Conservation (phyloP, 2,797 vertebrate genomes). For the Phataginus tricuspis region DNA sequence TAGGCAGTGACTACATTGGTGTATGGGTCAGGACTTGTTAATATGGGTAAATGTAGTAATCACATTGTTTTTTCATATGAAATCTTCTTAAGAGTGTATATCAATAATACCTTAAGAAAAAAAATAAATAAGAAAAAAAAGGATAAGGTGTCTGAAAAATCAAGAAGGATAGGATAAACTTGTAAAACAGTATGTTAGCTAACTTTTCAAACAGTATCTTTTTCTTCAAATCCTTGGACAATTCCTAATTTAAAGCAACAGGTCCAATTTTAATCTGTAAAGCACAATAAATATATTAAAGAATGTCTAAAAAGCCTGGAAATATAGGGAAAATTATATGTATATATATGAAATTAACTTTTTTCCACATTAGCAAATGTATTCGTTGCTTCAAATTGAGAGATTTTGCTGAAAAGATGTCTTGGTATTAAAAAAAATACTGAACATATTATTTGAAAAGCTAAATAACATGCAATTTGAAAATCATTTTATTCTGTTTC, state of each 20-base stretch:
- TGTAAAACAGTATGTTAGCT: background rate
- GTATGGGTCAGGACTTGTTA: too few relatives aligned
- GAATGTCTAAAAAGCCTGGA: background rate
- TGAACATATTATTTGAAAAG: slow-evolving; percentile 16
- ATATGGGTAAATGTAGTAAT: too few relatives aligned
- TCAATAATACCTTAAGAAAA: too few relatives aligned
- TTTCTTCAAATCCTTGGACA: background rate
- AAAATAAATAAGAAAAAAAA: background rate
- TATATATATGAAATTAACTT: background rate
- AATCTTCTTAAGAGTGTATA: too few relatives aligned
- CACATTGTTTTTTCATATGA: too few relatives aligned
- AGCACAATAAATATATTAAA: background rate
- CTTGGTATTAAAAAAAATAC: background rate
- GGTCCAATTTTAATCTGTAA: background rate
- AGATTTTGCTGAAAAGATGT: slow-evolving; percentile 28
- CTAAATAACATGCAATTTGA: background rate
- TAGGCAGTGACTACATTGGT: too few relatives aligned
- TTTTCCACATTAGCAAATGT: background rate
- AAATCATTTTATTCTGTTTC: background rate
- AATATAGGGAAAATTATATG: background rate
- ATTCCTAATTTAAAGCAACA: background rate
- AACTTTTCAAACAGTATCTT: background rate
- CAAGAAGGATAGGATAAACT: background rate
- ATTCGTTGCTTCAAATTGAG: slow-evolving; percentile 31
- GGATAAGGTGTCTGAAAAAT: background rate